A percentile compares a stretch with the other conserved stretches of the same genome.
phyloP scores from a whole-genome alignment of 1,140 invertebrate genomes.

The Aphelinus certus region DNA sequence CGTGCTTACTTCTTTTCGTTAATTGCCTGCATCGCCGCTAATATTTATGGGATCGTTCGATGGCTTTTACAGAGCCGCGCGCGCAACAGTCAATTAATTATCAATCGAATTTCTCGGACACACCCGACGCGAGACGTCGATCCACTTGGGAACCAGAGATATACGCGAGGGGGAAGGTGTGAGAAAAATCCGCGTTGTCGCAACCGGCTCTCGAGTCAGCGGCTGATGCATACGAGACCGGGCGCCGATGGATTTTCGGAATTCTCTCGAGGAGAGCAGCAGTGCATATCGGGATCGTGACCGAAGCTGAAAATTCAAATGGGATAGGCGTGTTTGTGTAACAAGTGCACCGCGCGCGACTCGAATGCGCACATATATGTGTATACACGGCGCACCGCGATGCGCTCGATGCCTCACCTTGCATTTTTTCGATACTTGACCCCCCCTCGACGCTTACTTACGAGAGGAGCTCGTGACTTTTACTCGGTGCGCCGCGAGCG shows the following conservation, averaged over 20 bases:
- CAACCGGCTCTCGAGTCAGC: no score
- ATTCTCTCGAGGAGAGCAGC: no score
- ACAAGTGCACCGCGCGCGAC: conserved; percentile 18
- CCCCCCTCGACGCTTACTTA: not conserved
- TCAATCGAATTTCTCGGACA: no score
- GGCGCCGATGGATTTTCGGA: no score
- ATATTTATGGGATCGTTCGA: no score
- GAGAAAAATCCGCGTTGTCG: no score
- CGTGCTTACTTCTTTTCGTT: conserved; percentile 5
- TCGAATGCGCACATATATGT: not conserved
- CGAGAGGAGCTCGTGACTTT: conserved; percentile 19
- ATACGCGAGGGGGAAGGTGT: no score
- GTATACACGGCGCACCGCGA: conserved; percentile 1
- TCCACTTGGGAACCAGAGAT: no score
- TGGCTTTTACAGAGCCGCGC: no score
- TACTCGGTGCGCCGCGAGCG: not conserved
- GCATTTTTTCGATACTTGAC: conserved; percentile 26
- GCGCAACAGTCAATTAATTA: no score
- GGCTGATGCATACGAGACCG: no score
- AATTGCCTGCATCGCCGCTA: conserved; percentile 3
- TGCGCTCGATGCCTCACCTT: conserved; percentile 1
- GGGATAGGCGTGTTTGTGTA: conserved; percentile 22
- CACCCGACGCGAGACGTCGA: no score
- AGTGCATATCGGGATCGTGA: not conserved
- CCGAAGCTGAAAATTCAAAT: conserved; percentile 23